Evolutionary conservation across 2,888 invertebrate species (phyloP), one percentile per base, ranked within the genome.

Genomic region (Tetragonisca angustula): DNA sequence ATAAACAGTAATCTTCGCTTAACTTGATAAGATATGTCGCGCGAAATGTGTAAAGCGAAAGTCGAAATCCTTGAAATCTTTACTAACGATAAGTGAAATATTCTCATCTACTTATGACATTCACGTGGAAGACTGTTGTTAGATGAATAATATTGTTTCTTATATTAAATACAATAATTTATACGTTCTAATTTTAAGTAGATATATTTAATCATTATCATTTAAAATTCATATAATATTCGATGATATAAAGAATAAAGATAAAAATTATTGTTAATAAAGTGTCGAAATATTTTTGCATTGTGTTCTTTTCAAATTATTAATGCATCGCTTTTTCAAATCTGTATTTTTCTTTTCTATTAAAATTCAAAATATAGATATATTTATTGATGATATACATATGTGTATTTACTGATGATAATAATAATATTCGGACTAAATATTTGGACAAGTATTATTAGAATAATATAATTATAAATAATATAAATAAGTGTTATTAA

Each of bases 1-100:
- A 64, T 15, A 17, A 19, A 19, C 21, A 27, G 11, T 36, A 5
- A 62, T 78, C 72, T 81, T 68, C 61, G 54, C 49, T 27, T n/a
- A 13, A 27, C 15, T 17, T 21, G 27, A 76, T 72, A 21, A 80
- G 62, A 81, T 56, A 56, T 32, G 50, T 67, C 50, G n/a, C 67
- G 52, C 17, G 21, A 62, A 76, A 17, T 32, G 19, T 50, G 32
- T 21, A 43, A 76, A 64, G 62, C 64, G 72, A 81, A 83, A 81
- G 81, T 83, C 50, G 72, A 81, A 73, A 56, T 72, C 81, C 81
- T 76, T 76, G 83, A 70, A 68, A 76, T 69, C 36, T 71, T 82
- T 70, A 49, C 27, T n/a, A 69, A 43, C 9, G 11, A 43, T 43
- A 43, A 59, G 43, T 43, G 17, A 79, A 61, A 59, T 59, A 52